These are phyloP conservation scores for Clunio marinus DNA, from an alignment of 2,888 invertebrate genomes.

Conservation along the genomic window DNA sequence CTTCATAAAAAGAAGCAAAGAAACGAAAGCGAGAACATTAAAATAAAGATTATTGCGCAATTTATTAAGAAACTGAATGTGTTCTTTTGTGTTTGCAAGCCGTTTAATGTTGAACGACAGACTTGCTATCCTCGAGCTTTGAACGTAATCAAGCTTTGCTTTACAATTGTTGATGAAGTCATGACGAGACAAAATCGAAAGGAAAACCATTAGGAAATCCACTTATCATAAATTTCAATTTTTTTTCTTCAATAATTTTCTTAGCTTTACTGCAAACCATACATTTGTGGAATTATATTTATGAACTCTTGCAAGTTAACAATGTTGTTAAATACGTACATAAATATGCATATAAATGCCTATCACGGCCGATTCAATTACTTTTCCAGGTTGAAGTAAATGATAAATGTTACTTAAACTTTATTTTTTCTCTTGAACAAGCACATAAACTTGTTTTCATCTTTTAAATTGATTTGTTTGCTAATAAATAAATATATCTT, in stretches of 20 bases:
- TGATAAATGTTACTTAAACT: slow-evolving; percentile 16
- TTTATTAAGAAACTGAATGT: neutral
- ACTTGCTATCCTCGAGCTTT: neutral
- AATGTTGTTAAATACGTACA: neutral
- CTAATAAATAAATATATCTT: slow-evolving; percentile 10
- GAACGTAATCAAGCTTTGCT: neutral
- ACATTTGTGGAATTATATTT: neutral
- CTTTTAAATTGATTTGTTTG: slow-evolving; percentile 3
- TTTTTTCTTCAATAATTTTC: too few species aligned
- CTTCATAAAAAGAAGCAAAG: neutral
- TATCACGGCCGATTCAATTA: neutral
- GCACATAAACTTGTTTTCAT: slow-evolving; percentile 26
- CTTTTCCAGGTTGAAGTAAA: neutral
- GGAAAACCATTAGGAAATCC: neutral
- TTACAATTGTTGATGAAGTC: neutral
- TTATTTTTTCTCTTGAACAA: slow-evolving; percentile 27
- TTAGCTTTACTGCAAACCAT: neutral
- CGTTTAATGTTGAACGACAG: neutral
- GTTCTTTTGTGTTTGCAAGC: neutral
- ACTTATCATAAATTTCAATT: neutral
- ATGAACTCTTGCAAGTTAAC: neutral
- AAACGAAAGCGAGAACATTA: neutral
- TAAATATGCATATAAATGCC: too few species aligned
- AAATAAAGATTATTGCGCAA: neutral
- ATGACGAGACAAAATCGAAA: neutral